phyloP scores from a whole-genome alignment of 2,797 vertebrate genomes.

The Agapornis canus region DNA sequence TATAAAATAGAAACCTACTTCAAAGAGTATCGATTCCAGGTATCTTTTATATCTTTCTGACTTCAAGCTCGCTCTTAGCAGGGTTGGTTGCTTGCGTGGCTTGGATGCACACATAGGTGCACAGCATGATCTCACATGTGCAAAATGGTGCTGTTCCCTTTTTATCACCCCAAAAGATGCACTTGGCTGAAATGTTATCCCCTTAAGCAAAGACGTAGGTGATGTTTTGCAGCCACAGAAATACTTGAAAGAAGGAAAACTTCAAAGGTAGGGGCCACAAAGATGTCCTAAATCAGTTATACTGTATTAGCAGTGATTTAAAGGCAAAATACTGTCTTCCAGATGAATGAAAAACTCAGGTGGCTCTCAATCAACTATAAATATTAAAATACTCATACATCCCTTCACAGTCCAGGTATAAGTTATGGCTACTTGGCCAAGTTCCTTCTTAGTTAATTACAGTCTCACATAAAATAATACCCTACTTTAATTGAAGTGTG shows the following conservation, averaged over 20 bases:
- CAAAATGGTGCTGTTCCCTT: neutral
- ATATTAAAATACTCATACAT: neutral
- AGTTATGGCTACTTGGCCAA: constrained; percentile 31
- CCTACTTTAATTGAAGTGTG: constrained; percentile 42
- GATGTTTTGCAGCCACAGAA: neutral
- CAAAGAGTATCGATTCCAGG: constrained; percentile 52
- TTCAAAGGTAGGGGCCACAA: neutral
- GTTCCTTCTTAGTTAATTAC: constrained; percentile 50
- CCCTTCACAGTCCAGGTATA: neutral
- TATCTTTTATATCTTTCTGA: constrained; percentile 23
- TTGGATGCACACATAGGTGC: fast-evolving
- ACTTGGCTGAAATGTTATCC: neutral
- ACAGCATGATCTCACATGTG: fast-evolving
- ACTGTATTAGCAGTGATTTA: neutral
- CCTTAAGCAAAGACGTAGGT: neutral
- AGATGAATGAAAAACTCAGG: neutral
- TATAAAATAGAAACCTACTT: constrained; percentile 63
- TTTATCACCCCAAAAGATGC: neutral
- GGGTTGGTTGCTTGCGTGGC: fast-evolving
- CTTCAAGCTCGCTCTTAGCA: neutral
- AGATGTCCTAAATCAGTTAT: neutral
- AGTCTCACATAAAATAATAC: constrained; percentile 34
- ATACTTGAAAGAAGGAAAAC: neutral
- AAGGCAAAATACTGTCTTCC: neutral
- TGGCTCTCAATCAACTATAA: neutral